These are phyloP conservation scores for Simalia tracyae DNA, from an alignment of 2,797 vertebrate genomes.

Conservation along the genomic window DNA sequence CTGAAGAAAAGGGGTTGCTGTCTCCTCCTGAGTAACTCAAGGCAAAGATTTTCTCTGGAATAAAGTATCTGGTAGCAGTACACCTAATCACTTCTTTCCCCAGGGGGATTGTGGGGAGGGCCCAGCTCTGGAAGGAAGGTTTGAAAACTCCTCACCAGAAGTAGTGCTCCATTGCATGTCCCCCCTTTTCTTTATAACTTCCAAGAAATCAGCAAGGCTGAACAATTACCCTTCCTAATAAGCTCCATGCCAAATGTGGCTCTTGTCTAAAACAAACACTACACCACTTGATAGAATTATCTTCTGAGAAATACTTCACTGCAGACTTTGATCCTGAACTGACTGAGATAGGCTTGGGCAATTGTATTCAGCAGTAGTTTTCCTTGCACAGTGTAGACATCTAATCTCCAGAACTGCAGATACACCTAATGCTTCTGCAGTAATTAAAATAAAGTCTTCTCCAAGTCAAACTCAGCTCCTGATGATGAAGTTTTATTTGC, in stretches of 20 bases:
- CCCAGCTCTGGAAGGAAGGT: too few species aligned
- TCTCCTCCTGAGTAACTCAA: too few species aligned
- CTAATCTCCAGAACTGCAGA: not conserved
- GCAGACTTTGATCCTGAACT: not conserved
- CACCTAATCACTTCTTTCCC: too few species aligned
- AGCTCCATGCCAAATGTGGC: not conserved
- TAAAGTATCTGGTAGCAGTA: too few species aligned
- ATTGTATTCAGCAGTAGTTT: not conserved
- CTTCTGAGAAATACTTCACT: not conserved
- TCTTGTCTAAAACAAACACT: not conserved
- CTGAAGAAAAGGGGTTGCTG: too few species aligned
- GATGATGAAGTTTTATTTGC: too few species aligned
- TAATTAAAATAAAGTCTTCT: not conserved
- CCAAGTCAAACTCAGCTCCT: too few species aligned
- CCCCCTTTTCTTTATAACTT: not conserved
- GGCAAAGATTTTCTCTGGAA: too few species aligned
- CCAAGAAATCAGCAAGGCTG: not conserved
- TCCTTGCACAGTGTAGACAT: not conserved
- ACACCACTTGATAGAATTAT: not conserved
- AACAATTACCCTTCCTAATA: too few species aligned
- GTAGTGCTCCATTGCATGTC: not conserved
- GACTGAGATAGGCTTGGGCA: not conserved
- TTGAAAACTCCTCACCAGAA: too few species aligned
- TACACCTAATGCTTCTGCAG: constrained; percentile 5
- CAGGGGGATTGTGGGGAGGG: too few species aligned